Evolutionary conservation across 2,797 vertebrate genomes (phyloP), one percentile per base, ranked within the genome.

Genomic region (Peromyscus attwateri): DNA sequence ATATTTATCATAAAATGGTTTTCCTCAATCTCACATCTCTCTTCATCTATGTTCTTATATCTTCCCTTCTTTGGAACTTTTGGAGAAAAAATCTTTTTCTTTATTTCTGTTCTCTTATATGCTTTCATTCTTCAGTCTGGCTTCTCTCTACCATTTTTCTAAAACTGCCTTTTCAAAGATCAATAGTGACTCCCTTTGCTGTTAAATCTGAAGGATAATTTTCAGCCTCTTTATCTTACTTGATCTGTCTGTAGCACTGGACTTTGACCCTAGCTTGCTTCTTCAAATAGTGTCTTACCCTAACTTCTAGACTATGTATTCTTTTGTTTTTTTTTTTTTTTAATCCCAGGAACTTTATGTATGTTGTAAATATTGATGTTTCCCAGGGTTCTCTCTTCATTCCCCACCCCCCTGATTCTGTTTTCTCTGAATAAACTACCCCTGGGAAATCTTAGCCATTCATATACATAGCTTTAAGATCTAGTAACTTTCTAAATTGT

Each of bases 171-270:
- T 97, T 91, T 70, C 83, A 60, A 77, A 92, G 79, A 96, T 97
- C 91, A 95, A 89, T 89, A 97, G 84, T 94, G 95, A 96, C 46
- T 80, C 81, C 93, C 80, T 95, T 77, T 82, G 62, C 80, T 91
- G 87, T 91, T 96, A 92, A 97, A 95, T 79, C 77, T 52, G 77
- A 73, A 92, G 91, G 91, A 87, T 94, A 87, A 96, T 91, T 96
- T 96, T 93, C 57, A 89, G 76, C 46, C 40, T 97, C 60, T 97
- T 91, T 95, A 92, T 97, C 97, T 96, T 92, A 91, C 89, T 89
- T 91, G 70, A 91, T 96, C 92, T 96, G 43, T 85, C 89, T 96
- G 60, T 6, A 84, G 64, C 82, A 71, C 70, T 87, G 91, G 91
- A 89, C 87, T 92, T 52, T 94, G 66, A 96, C 95, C 70, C 76